Conservation (phyloP, 2,888 invertebrate species). For the Clostera curtula region DNA sequence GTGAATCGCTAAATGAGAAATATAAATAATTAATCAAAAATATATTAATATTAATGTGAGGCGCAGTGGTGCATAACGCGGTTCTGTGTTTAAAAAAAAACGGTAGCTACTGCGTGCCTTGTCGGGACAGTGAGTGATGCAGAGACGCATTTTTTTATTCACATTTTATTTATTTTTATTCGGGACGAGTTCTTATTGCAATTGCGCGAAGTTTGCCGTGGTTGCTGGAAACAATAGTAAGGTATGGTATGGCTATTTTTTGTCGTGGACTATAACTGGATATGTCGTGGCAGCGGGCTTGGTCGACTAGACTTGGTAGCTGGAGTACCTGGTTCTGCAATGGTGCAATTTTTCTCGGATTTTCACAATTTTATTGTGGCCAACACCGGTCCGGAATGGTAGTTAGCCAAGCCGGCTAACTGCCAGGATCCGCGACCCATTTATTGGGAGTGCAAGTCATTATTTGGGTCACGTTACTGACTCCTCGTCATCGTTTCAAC, state of each 20-base stretch:
- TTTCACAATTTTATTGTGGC: too few relatives aligned
- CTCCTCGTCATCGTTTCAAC: too few relatives aligned
- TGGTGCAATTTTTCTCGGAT: too few relatives aligned
- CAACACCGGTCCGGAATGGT: too few relatives aligned
- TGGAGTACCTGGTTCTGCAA: too few relatives aligned
- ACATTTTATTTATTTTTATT: conserved; percentile 27
- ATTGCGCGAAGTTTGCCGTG: conserved; percentile 15
- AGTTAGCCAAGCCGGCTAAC: too few relatives aligned
- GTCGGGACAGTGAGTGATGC: conserved; percentile 49
- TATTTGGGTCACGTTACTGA: too few relatives aligned
- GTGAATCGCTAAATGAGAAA: conserved; percentile 41
- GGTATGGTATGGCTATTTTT: conserved; percentile 1
- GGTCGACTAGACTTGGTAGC: background rate
- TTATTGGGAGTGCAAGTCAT: too few relatives aligned
- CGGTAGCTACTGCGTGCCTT: conserved; percentile 60
- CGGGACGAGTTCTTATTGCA: too few relatives aligned
- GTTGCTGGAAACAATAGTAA: conserved; percentile 6
- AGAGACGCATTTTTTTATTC: conserved; percentile 37
- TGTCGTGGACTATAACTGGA: background rate
- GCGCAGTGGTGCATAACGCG: conserved; percentile 51
- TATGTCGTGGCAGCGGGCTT: background rate
- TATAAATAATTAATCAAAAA: conserved; percentile 50
- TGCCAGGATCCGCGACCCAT: too few relatives aligned
- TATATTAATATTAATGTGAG: conserved; percentile 58
- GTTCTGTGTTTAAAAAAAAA: conserved; percentile 47